phyloP scores from a whole-genome alignment of 2,113 vertebrate species.

The Eupsittula cactorum region DNA sequence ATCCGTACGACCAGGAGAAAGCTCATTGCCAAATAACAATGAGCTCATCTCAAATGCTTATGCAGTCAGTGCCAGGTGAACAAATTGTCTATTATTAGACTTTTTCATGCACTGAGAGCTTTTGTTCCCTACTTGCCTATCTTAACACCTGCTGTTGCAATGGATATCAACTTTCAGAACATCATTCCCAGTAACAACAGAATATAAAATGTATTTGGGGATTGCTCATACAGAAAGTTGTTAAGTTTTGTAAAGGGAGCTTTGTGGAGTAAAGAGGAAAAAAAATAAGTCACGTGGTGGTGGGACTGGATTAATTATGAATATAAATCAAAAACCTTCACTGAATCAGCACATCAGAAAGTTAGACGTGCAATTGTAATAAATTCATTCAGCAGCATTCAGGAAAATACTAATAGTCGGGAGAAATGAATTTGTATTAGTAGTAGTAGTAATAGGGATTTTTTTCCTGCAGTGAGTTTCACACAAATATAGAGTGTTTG shows the following conservation, averaged over 20 bases:
- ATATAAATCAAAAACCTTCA: conserved; percentile 41
- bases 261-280: not conserved
- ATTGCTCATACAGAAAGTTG: conserved; percentile 46
- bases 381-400: conserved; percentile 30
- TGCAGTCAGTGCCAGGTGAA: conserved; percentile 60
- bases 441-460: conserved; percentile 65
- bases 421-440: conserved; percentile 68
- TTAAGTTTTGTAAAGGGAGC: conserved; percentile 43
- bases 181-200: conserved; percentile 34
- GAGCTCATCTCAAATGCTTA: conserved; percentile 66
- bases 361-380: not conserved
- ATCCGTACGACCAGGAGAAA: not conserved
- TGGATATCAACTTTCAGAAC: conserved; percentile 60
- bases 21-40: conserved; percentile 64
- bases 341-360: not conserved
- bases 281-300: not conserved
- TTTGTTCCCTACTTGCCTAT: conserved; percentile 62
- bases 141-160: conserved; percentile 61
- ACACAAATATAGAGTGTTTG: conserved; percentile 70
- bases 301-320: not conserved
- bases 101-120: conserved; percentile 55
- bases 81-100: conserved; percentile 72
- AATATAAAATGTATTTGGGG: conserved; percentile 51
- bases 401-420: conserved; percentile 57
- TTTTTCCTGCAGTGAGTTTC: conserved; percentile 68